Evolutionary conservation across 1,140 invertebrate genomes (phyloP).

Genomic region (honey bee (Apis mellifera)): Amel_HAv3.1 CM009944.2:7475501-7476000

Average conservation of each 20-base stretch:
- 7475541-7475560: too few relatives aligned
- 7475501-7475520: too few relatives aligned
- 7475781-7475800: conserved; percentile 32
- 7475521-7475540: too few relatives aligned
- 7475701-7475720: background rate
- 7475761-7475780: background rate
- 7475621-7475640: too few relatives aligned
- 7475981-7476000: background rate
- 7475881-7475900: too few relatives aligned
- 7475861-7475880: conserved; percentile 19
- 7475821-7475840: background rate
- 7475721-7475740: too few relatives aligned
- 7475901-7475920: background rate
- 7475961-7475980: background rate
- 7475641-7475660: too few relatives aligned
- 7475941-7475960: background rate
- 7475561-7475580: too few relatives aligned
- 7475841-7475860: conserved; percentile 11
- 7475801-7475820: background rate
- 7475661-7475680: too few relatives aligned
- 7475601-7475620: too few relatives aligned
- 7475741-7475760: conserved; percentile 2
- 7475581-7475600: too few relatives aligned
- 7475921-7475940: background rate
- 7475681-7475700: too few relatives aligned